A percentile compares a stretch with the other conserved stretches of the same genome.
These are phyloP conservation scores for Leptinotarsa rubiginosa DNA, from an alignment of 2,888 invertebrate genomes.

Conservation along the genomic window DNA sequence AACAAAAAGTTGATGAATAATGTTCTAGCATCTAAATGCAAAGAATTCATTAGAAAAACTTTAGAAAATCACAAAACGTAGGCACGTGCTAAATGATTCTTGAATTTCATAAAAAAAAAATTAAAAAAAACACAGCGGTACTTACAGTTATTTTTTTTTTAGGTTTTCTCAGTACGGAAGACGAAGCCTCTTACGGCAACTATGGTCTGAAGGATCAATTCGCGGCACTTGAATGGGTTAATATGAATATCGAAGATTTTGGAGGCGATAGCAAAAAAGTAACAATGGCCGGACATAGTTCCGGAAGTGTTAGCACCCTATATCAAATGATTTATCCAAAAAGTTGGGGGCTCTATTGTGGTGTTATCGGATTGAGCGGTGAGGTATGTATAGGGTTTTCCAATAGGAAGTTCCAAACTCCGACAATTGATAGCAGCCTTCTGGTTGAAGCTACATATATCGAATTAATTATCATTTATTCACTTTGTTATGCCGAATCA, in stretches of 20 bases:
- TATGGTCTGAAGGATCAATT: constrained; percentile 39
- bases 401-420: no score
- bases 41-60: no score
- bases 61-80: no score
- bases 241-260: constrained; percentile 31
- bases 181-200: constrained; percentile 31
- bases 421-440: no score
- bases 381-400: background rate
- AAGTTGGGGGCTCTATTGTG: constrained; percentile 32
- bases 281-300: constrained; percentile 36
- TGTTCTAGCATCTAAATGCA: no score
- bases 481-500: no score
- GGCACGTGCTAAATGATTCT: no score
- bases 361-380: constrained; percentile 29
- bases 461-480: no score
- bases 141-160: background rate
- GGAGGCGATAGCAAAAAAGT: constrained; percentile 32
- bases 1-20: no score
- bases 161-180: constrained; percentile 38
- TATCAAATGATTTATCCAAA: constrained; percentile 33
- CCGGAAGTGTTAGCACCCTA: constrained; percentile 27
- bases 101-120: no score
- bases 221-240: constrained; percentile 26
- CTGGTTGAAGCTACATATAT: no score
- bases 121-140: no score